A percentile compares a stretch with the other conserved stretches of the same genome.
Conservation (phyloP, 2,888 invertebrate genomes). For the Xanthia togata region DNA sequence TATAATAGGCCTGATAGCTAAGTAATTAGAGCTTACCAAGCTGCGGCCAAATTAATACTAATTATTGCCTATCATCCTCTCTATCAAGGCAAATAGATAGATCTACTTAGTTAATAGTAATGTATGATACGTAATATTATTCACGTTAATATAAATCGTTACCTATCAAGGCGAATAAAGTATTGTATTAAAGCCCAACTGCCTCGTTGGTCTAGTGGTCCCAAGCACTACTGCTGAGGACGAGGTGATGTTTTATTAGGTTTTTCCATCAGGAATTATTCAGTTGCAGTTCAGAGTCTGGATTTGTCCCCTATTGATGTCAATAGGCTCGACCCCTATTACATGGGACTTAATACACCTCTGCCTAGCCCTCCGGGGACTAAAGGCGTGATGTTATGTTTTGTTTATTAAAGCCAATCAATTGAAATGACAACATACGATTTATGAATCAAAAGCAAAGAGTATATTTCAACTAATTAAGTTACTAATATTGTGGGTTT, state of each 20-base stretch:
- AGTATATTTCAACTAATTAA: background rate
- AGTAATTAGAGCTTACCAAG: slow-evolving; percentile 21
- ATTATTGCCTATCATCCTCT: slow-evolving; percentile 12
- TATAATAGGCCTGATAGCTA: background rate
- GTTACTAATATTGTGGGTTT: background rate
- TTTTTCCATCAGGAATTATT: no score
- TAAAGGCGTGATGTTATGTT: no score
- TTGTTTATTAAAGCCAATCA: background rate
- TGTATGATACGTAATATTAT: background rate
- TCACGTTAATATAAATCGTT: background rate
- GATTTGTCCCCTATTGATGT: no score
- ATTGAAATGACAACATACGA: background rate
- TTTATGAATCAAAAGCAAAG: no score
- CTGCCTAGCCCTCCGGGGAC: no score
- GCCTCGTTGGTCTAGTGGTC: no score
- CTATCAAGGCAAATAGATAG: background rate
- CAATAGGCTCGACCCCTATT: no score
- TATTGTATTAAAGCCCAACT: background rate
- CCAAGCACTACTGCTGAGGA: no score
- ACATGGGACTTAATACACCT: no score
- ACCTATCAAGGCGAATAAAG: background rate
- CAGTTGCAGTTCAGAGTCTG: no score
- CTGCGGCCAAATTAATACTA: slow-evolving; percentile 12
- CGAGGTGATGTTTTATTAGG: no score
- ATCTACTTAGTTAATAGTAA: background rate